Evolutionary conservation across 2,888 invertebrate genomes (phyloP), one percentile per base, ranked within the genome.

Genomic region (Drosophila stalkeri): DNA sequence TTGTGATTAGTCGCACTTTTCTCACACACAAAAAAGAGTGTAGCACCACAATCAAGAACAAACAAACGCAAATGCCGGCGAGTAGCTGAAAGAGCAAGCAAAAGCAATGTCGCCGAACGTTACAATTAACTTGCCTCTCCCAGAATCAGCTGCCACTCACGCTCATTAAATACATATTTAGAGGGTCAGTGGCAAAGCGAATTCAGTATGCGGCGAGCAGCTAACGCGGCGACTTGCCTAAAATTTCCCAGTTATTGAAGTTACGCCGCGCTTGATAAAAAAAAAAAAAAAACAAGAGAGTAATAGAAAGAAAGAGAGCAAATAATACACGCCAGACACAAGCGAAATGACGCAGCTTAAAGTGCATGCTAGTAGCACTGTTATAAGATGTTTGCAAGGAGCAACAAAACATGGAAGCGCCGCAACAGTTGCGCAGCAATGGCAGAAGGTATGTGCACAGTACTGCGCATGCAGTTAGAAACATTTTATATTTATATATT

Each of bases 161-260:
- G 8, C 3, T 14, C 18, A 41, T 14, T 46, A 14, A 9, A n/a
- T 27, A 64, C 43, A 44, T 59, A 75, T 54, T 44, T 12, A 37
- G 12, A 9, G 43, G 75, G 57, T 54, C 62, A 64, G 49, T 61
- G 31, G 12, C 23, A 6, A 18, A 70, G 73, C 70, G 70, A 75
- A 75, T 75, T 72, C 37, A 73, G 72, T 72, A 14, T 46, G 31
- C 66, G 65, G 64, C 63, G 61, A 71, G 55, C 43, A 44, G 60
- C 31, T 41, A 51, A 64, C n/a, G 51, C 57, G 46, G 43, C 61
- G 39, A 63, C 41, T 52, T 61, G 60, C 63, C 18, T 12, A 55
- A 44, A 49, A 31, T 16, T 23, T n/a, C 6, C 16, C 9, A n/a
- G 11, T 7, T 18, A 7, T 2, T 4, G 20, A 35, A 39, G 39